Base-by-base conservation (phyloP, 2,113 vertebrate genomes). In the Corynorhinus townsendii region DNA sequence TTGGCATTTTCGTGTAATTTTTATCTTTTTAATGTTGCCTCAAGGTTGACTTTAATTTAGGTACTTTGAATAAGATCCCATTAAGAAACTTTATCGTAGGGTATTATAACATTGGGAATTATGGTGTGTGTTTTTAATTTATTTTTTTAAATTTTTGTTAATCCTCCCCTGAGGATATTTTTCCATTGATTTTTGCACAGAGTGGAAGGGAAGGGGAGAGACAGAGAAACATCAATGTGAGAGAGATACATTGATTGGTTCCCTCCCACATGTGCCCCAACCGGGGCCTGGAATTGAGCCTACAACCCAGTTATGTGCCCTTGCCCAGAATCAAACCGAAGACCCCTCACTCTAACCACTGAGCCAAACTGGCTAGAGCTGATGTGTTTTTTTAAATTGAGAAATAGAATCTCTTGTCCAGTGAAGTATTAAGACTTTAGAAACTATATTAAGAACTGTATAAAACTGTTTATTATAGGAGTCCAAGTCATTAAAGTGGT, bases 31-130 rank as follows among this genome's bases (percentile, higher is more conserved):
- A 95, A 75, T 85, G 62, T 96, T 94, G 87, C 96, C 97, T 97
- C 76, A 62, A 96, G 96, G 88, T 95, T 96, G 92, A 82, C 89
- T 98, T 98, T 97, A 94, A 97, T 91, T 73, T 20, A 40, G 92
- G 91, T 85, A 26, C 96, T 97, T 98, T 88, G 69, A 96, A 93
- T 52, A 94, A 95, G 72, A 95, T 81, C 40, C 76, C 56, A 96
- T 96, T 93, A 96, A 91, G 77, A 97, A 96, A 95, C 93, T 97
- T 93, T 81, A 64, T 93, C 93, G 22, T 72, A 86, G 26, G 49
- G 82, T 73, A 81, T 97, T 93, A 90, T 93, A 92, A 95, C 38
- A 59, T 47, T 96, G 35, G 91, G 97, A 96, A 97, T 89, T 91
- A 40, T 30, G 45, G 30, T 26, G 28, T 15, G 33, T 66, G 62